Evolutionary conservation across 2,888 invertebrate species (phyloP).

Genomic region (Thumatha senex): DNA sequence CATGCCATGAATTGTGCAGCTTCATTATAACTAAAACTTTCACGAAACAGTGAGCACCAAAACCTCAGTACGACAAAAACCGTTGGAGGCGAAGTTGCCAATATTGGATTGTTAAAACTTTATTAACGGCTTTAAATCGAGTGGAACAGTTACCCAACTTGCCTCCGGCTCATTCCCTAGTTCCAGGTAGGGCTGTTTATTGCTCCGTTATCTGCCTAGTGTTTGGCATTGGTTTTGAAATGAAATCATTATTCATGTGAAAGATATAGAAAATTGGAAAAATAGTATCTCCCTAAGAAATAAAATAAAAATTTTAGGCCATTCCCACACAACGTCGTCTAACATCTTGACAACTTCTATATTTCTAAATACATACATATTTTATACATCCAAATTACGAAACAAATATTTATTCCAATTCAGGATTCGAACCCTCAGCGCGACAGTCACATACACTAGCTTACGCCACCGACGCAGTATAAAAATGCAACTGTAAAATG

Average conservation of each 20-base stretch:
- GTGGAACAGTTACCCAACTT: conserved; percentile 37
- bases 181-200: conserved; percentile 24
- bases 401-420: too few relatives aligned
- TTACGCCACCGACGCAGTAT: too few relatives aligned
- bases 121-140: conserved; percentile 40
- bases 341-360: too few relatives aligned
- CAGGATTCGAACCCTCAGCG: too few relatives aligned
- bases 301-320: too few relatives aligned
- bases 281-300: too few relatives aligned
- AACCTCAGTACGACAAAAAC: conserved; percentile 21
- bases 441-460: too few relatives aligned
- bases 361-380: too few relatives aligned
- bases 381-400: too few relatives aligned
- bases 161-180: conserved; percentile 20
- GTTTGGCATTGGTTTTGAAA: background rate
- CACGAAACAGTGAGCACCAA: conserved; percentile 15
- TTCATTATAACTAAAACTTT: background rate
- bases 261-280: background rate
- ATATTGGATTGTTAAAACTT: conserved; percentile 49
- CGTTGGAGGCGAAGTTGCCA: conserved; percentile 23
- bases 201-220: conserved; percentile 3
- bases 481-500: too few relatives aligned
- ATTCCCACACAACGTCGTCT: too few relatives aligned
- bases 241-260: background rate
- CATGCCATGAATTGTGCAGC: background rate